phyloP scores from a whole-genome alignment of 2,888 invertebrate species.

The Galeruca laticollis region DNA sequence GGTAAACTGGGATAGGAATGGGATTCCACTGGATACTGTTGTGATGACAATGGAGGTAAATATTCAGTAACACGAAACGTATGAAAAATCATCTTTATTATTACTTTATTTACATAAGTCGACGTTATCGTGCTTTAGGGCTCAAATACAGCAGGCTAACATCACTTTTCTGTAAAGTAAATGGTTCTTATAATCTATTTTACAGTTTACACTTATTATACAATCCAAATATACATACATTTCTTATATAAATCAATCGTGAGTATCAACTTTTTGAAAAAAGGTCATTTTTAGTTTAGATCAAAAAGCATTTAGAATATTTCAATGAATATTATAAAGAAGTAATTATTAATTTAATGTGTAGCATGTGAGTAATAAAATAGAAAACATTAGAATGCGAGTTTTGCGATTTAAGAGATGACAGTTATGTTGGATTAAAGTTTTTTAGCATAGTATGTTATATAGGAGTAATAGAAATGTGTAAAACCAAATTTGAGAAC shows the following conservation, averaged over 20 bases:
- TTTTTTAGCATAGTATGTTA: too few species aligned
- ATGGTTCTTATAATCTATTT: conserved; percentile 32
- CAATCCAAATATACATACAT: conserved; percentile 49
- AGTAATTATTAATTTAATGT: too few species aligned
- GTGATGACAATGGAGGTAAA: too few species aligned
- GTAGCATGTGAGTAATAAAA: too few species aligned
- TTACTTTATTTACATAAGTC: conserved; percentile 33
- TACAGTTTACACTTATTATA: conserved; percentile 41
- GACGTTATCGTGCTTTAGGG: conserved; percentile 48
- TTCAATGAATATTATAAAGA: too few species aligned
- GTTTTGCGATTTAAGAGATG: too few species aligned
- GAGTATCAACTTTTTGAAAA: conserved; percentile 25
- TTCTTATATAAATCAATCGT: conserved; percentile 40
- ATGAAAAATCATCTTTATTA: conserved; percentile 37
- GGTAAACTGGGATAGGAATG: too few species aligned
- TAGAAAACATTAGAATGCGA: too few species aligned
- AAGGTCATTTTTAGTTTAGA: not conserved
- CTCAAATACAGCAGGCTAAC: conserved; percentile 50
- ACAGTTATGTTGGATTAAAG: too few species aligned
- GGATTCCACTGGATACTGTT: too few species aligned
- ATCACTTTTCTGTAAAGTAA: conserved; percentile 42
- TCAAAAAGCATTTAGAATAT: not conserved
- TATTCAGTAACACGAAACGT: not conserved
- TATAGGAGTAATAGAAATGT: too few species aligned
- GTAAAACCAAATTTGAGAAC: too few species aligned